Evolutionary conservation across 1,140 invertebrate genomes (phyloP), one percentile per base, ranked within the genome.

Genomic region (Leptopilina clavipes): DNA sequence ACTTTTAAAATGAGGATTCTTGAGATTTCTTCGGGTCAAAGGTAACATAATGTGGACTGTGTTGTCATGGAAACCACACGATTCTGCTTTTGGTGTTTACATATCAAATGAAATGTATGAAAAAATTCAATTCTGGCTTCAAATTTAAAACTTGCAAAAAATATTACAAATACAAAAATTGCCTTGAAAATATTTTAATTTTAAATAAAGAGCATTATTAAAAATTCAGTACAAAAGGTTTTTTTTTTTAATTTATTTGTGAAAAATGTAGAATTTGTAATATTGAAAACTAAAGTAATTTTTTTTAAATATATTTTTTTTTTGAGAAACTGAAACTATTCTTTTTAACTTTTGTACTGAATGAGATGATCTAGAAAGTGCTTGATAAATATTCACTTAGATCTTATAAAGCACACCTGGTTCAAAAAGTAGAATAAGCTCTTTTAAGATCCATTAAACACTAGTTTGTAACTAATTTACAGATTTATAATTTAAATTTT

Each of bases 331-430:
- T 22, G 31, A 31, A 9, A 22, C 12, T 8, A 6, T 31, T 37
- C 18, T 25, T 25, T 22, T 0, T n/a, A 37, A 65, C 19, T 65
- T 31, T 65, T 65, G 11, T 1, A 17, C 22, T 7, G 14, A 31
- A 52, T 52, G 17, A 65, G 25, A 14, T 31, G 22, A 9, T 65
- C 56, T 14, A 5, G 19, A 31, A 65, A 65, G 59, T 65, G 25
- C 22, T n/a, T 65, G 25, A 65, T 65, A 2, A 37, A 65, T 65
- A 65, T 37, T 65, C 59, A 65, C 22, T 65, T 11, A 65, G 22
- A 22, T 12, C 22, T 65, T n/a, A 65, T n/a, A 65, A 65, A 31
- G 59, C 25, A 31, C 59, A 65, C 22, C 59, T 65, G 59, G 10
- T 65, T 22, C 59, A 22, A 65, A 31, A 65, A 65, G 0, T n/a